phyloP scores from a whole-genome alignment of 2,888 invertebrate genomes.

The Cryptocheilus praepositus region DNA sequence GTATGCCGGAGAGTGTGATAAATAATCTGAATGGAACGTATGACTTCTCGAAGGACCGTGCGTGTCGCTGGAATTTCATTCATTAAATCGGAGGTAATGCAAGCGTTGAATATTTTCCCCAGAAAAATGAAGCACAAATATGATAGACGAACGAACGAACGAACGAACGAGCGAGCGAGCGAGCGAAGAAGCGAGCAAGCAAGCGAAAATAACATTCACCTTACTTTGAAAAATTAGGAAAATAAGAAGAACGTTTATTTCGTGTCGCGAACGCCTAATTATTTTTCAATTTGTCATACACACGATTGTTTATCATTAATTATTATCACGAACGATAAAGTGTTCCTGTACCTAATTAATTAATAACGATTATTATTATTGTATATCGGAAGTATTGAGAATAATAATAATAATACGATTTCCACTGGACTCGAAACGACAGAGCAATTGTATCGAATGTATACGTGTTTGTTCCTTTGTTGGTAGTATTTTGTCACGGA shows the following conservation, averaged over 20 bases:
- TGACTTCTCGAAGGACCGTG: too few relatives aligned
- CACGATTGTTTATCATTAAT: constrained; percentile 64
- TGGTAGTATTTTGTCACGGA: too few relatives aligned
- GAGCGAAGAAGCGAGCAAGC: too few relatives aligned
- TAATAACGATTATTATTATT: constrained; percentile 63
- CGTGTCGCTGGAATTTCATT: neutral
- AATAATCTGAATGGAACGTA: too few relatives aligned
- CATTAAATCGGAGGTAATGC: constrained; percentile 44
- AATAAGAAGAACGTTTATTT: too few relatives aligned
- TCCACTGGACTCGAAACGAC: constrained; percentile 62
- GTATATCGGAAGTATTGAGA: constrained; percentile 71
- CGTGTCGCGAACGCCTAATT: constrained; percentile 20
- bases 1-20: constrained; percentile 28
- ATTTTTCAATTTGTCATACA: constrained; percentile 52
- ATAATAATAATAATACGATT: constrained; percentile 74
- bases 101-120: constrained; percentile 7
- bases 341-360: constrained; percentile 74
- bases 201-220: too few relatives aligned
- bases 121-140: too few relatives aligned
- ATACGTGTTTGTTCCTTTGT: too few relatives aligned
- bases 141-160: too few relatives aligned
- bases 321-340: constrained; percentile 70
- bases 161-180: too few relatives aligned
- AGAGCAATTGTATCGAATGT: too few relatives aligned
- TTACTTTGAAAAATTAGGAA: too few relatives aligned